phyloP scores from a whole-genome alignment of 2,888 invertebrate genomes.

The Anodontia alba region DNA sequence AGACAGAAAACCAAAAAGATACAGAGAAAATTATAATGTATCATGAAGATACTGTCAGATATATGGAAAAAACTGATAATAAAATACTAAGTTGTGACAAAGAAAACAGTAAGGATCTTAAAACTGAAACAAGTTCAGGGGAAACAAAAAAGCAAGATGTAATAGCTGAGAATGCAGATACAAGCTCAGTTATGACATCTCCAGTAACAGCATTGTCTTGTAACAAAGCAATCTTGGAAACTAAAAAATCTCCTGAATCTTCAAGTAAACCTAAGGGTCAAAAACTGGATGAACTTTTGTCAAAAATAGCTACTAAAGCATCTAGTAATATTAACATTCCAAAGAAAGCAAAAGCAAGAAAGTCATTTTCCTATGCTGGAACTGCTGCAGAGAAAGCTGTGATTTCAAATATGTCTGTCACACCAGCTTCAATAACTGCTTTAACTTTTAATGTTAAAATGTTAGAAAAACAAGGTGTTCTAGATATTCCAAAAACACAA shows the following conservation, averaged over 20 bases:
- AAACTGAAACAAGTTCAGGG: not conserved
- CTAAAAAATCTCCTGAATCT: not conserved
- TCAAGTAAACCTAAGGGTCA: conserved; percentile 28
- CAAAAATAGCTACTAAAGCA: conserved; percentile 54
- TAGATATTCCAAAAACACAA: conserved; percentile 54
- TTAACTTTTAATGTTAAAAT: conserved; percentile 64
- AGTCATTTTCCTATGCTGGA: conserved; percentile 37
- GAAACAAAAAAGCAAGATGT: not conserved
- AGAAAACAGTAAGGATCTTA: not conserved
- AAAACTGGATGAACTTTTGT: conserved; percentile 49
- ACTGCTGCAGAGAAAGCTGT: not conserved
- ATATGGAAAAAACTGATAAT: not conserved
- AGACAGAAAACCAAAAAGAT: not conserved
- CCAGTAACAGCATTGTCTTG: not conserved
- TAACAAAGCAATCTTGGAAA: not conserved
- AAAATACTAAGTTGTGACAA: not conserved
- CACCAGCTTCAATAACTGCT: conserved; percentile 57
- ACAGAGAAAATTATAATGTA: not conserved
- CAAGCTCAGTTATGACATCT: too few species aligned
- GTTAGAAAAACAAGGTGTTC: conserved; percentile 58
- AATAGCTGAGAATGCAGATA: not conserved
- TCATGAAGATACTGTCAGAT: conserved; percentile 5
- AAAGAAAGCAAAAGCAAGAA: conserved; percentile 55
- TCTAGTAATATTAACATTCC: conserved; percentile 40
- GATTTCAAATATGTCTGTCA: conserved; percentile 13